These are phyloP conservation scores for Orcinus orca DNA, from an alignment of 2,113 vertebrate genomes.

Conservation along the genomic window DNA sequence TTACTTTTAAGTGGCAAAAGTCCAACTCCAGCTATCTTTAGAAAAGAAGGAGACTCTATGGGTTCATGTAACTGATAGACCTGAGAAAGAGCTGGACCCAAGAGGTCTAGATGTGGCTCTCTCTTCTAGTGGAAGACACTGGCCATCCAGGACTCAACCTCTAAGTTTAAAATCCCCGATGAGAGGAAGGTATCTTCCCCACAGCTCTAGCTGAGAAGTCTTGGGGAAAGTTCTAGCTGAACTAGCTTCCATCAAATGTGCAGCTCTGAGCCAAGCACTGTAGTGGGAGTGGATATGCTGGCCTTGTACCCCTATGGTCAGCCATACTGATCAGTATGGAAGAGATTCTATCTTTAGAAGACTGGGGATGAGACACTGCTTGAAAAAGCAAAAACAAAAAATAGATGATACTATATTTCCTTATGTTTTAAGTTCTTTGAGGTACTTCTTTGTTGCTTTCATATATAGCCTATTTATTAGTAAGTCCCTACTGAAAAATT, in stretches of 20 bases:
- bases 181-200: neutral
- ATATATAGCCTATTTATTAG: neutral
- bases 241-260: neutral
- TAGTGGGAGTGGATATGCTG: neutral
- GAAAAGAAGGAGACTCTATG: neutral
- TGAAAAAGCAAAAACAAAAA: neutral
- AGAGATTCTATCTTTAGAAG: neutral
- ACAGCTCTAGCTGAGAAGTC: neutral
- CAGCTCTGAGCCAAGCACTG: neutral
- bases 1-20: conserved; percentile 28
- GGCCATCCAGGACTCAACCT: neutral
- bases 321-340: neutral
- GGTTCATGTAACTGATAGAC: neutral
- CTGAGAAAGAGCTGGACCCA: neutral
- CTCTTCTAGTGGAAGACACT: accelerated
- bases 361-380: neutral
- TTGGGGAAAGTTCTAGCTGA: neutral
- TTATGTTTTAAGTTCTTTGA: neutral
- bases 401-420: neutral
- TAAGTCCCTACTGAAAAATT: neutral
- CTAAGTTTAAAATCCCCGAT: neutral
- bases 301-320: neutral
- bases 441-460: neutral
- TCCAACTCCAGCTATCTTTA: neutral
- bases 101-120: too few species aligned